A percentile compares a stretch with the other conserved stretches of the same genome.
Conservation (phyloP, 2,113 vertebrate genomes). For the Chloropsis hardwickii region DNA sequence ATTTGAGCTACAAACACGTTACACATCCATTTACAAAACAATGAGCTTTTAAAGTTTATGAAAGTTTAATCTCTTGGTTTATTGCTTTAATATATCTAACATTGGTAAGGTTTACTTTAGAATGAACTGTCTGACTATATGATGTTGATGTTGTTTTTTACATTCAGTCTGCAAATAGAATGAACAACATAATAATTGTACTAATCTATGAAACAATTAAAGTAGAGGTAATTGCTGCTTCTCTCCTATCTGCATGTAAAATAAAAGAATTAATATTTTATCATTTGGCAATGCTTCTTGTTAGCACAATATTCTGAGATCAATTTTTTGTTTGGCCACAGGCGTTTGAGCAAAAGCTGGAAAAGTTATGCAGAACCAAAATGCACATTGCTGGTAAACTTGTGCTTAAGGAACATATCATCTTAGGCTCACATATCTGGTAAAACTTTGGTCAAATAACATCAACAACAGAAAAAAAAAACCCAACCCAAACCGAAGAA, state of each 20-base stretch:
- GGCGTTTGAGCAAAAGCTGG: slow-evolving; percentile 42
- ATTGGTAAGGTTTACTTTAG: slow-evolving; percentile 76
- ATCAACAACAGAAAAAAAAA: background rate
- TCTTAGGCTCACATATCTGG: background rate
- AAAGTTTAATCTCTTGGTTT: slow-evolving; percentile 84
- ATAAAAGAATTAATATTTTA: slow-evolving; percentile 80
- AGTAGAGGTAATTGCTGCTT: slow-evolving; percentile 73
- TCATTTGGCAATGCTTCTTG: slow-evolving; percentile 69
- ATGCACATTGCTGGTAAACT: background rate
- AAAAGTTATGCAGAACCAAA: slow-evolving; percentile 41
- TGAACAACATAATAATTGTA: slow-evolving; percentile 74
- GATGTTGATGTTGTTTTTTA: slow-evolving; percentile 67
- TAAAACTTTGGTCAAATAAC: background rate
- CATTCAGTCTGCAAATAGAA: slow-evolving; percentile 62
- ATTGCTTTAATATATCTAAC: slow-evolving; percentile 82
- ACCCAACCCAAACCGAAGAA: background rate
- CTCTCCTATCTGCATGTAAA: slow-evolving; percentile 67
- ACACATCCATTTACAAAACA: slow-evolving; percentile 89
- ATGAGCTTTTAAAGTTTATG: slow-evolving; percentile 83
- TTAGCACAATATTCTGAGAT: slow-evolving; percentile 59
- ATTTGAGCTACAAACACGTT: slow-evolving; percentile 76
- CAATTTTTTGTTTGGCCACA: slow-evolving; percentile 54
- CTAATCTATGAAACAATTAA: slow-evolving; percentile 78
- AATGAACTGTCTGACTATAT: slow-evolving; percentile 75
- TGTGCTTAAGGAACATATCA: background rate